Evolutionary conservation across 2,797 vertebrate genomes (phyloP), one percentile per base, ranked within the genome.

Genomic region (Poeciliopsis paucimaculata): DNA sequence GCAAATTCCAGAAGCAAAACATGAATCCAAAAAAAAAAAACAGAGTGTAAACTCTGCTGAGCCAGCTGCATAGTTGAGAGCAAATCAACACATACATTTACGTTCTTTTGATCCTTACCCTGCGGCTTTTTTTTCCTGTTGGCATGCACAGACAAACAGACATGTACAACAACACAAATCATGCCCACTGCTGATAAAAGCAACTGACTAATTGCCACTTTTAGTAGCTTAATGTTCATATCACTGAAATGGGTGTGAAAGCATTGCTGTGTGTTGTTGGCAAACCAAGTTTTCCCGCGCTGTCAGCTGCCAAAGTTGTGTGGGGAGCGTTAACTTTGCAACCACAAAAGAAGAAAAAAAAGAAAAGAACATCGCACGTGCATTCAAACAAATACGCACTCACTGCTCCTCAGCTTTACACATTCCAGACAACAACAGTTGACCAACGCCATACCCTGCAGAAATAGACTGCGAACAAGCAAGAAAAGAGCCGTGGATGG

Each of bases 241-340:
- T 84, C 34, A 53, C 31, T 86, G 75, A 62, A 76, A 7, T 77
- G 73, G 9, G 31, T 80, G 77, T 79, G 36, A 70, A 72, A 7
- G 77, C 55, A 57, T 79, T 73, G 55, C 41, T 82, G 55, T 80
- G 72, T 62, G 80, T 75, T 64, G 81, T 60, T 74, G 79, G 76
- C 78, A 90, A 89, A 87, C 81, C 88, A 60, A 85, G 81, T 78
- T 78, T 86, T 90, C 84, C 95, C 91, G 94, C 94, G 94, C 88
- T 94, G 94, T 94, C 89, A 94, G 77, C 18, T 88, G 64, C 82
- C 77, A 82, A 80, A 79, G 86, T 91, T 78, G 86, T 77, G 71
- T 83, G 84, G 91, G 86, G 0, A 0, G 1, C 15, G 57, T 76
- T 75, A 82, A 82, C 77, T 77, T 77, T 66, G 46, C 26, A 4